Evolutionary conservation across 2,888 invertebrate species (phyloP), one percentile per base, ranked within the genome.

Genomic region (Oscheius sp.): DNA sequence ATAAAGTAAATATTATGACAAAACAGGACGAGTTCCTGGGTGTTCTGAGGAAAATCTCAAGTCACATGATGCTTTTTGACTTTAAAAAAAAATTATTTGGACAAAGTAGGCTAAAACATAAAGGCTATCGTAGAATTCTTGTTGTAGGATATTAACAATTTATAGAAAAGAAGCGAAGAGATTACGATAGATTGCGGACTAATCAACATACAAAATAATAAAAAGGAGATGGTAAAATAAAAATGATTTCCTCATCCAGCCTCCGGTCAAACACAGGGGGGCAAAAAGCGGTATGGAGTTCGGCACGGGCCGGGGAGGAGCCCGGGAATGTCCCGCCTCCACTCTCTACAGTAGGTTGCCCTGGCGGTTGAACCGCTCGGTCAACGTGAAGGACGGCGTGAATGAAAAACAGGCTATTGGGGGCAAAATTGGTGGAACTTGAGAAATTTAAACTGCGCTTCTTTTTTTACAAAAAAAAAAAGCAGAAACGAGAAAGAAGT

Each of bases 321-420:
- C 50, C 6, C 50, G 23, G 33, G 27, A 15, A 29, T 10, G 25
- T 20, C 55, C 55, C 55, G 55, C 55, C 55, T 34, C 31, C 55
- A 29, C 20, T 34, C 31, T 37, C 48, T 48, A 48, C 48, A 48
- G 48, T 48, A 48, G 15, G 42, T 42, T 42, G 42, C 42, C 25
- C 31, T 33, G 37, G 34, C 20, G 37, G n/a, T 45, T 61, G 42
- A 61, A 61, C 61, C 61, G 29, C 61, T 61, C 45, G 61, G 61
- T 61, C 23, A 37, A 55, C 34, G 55, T 31, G 55, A 48, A 48
- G 48, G 48, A 48, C 55, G 31, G 3, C 27, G n/a, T 5, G 12
- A 2, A 17, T 10, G 17, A 33, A 55, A 37, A 37, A 55, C 55
- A 33, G 55, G 55, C 34, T 17, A n/a, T 42, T 42, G 3, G 42